Evolutionary conservation across 2,113 vertebrate genomes (phyloP).

Genomic region (Cinclus cinclus): DNA sequence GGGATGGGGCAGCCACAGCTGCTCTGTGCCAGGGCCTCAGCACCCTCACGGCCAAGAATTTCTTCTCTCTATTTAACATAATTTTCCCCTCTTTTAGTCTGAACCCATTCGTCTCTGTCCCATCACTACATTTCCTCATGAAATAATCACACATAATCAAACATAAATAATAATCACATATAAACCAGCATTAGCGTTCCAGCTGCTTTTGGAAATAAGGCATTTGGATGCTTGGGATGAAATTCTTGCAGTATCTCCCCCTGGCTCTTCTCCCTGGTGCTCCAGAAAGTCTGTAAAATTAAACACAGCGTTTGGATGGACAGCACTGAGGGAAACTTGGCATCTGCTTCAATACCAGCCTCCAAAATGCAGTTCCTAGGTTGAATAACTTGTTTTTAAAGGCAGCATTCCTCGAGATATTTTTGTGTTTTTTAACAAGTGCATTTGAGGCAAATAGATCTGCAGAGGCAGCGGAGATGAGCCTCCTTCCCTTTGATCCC

Average conservation of each 20-base stretch:
- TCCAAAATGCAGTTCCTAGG: conserved; percentile 26
- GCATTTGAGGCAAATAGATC: not conserved
- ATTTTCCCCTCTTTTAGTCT: not conserved
- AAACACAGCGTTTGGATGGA: not conserved
- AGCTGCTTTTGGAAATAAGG: not conserved
- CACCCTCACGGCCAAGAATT: not conserved
- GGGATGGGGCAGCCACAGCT: not conserved
- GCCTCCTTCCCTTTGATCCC: not conserved
- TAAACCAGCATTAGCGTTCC: not conserved
- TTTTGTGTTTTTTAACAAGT: conserved; percentile 1
- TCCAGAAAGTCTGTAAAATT: not conserved
- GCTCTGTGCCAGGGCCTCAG: rapidly evolving
- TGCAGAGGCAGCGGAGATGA: not conserved
- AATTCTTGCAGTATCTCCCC: not conserved
- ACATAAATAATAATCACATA: not conserved
- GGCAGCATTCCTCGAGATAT: not conserved
- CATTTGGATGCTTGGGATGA: not conserved
- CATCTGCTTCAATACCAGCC: not conserved
- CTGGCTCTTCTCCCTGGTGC: not conserved
- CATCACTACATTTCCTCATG: not conserved
- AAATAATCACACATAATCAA: not conserved
- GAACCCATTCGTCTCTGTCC: not conserved
- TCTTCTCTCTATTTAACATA: not conserved
- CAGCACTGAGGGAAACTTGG: conserved; percentile 19
- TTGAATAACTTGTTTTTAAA: conserved; percentile 27